phyloP scores from a whole-genome alignment of 1,140 invertebrate species.

The Aphaenogaster floridana region DNA sequence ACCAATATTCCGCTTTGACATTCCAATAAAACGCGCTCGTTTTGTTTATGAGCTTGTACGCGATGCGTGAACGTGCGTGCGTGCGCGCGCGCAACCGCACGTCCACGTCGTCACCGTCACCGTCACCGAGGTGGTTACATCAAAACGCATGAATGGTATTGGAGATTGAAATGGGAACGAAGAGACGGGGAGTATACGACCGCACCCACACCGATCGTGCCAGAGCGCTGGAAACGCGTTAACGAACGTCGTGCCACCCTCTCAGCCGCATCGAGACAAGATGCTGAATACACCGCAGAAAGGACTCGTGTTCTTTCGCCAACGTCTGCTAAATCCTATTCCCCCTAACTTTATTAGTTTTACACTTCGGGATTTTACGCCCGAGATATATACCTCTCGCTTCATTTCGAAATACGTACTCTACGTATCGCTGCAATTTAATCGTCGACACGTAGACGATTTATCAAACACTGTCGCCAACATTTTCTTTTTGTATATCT shows the following conservation, averaged over 20 bases:
- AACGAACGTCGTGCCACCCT: conserved; percentile 48
- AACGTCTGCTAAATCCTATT: not conserved
- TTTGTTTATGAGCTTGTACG: conserved; percentile 87
- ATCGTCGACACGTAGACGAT: conserved; percentile 53
- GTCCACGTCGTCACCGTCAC: conserved; percentile 45
- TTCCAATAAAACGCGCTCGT: conserved; percentile 87
- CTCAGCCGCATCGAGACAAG: not conserved
- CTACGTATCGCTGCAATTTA: conserved; percentile 27
- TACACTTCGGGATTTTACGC: not conserved
- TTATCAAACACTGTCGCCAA: conserved; percentile 1
- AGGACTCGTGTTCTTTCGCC: not conserved
- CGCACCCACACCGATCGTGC: conserved; percentile 60
- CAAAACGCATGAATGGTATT: conserved; percentile 71
- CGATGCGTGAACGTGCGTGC: conserved; percentile 30
- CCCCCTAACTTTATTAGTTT: not conserved
- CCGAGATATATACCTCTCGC: not conserved
- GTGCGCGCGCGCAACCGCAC: conserved; percentile 14
- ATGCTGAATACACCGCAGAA: not conserved
- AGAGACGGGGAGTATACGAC: conserved; percentile 52
- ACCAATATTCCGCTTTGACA: conserved; percentile 87
- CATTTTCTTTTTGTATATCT: conserved; percentile 38
- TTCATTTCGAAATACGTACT: not conserved
- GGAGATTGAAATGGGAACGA: conserved; percentile 71
- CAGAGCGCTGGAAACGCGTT: conserved; percentile 45
- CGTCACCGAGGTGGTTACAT: conserved; percentile 63